phyloP scores from a whole-genome alignment of 1,140 invertebrate species.

The Pachypeltis micranthus region DNA sequence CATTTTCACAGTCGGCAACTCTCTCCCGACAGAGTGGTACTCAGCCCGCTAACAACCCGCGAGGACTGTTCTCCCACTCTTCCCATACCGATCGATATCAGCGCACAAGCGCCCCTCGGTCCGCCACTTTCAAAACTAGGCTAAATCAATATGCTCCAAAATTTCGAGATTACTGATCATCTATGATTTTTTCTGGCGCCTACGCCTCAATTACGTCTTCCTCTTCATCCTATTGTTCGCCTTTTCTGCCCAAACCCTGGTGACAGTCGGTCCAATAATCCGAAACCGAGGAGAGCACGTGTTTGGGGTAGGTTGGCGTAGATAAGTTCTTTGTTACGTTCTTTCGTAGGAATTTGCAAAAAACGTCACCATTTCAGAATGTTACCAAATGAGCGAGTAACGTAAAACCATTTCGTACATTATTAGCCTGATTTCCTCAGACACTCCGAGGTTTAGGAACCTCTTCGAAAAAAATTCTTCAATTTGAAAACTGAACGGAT shows the following conservation, averaged over 20 bases:
- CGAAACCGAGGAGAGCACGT: neutral
- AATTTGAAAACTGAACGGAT: too few species aligned
- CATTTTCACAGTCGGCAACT: slow-evolving; percentile 13
- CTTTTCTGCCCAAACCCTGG: neutral
- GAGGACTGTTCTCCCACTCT: neutral
- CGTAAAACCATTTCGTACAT: too few species aligned
- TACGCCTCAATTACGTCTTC: neutral
- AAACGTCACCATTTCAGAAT: too few species aligned
- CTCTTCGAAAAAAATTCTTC: too few species aligned
- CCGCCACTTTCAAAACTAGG: slow-evolving; percentile 18
- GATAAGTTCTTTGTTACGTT: too few species aligned
- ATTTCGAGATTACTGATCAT: too few species aligned
- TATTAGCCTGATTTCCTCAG: too few species aligned
- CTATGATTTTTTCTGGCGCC: neutral
- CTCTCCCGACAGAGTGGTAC: neutral
- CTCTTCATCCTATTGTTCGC: neutral
- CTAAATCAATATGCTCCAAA: slow-evolving; percentile 17
- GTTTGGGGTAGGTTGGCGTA: neutral
- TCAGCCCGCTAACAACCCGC: neutral
- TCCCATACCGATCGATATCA: slow-evolving; percentile 21
- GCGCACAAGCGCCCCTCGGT: slow-evolving; percentile 21
- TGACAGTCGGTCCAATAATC: neutral
- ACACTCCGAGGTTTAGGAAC: too few species aligned
- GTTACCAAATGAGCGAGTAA: too few species aligned
- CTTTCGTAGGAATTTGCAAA: too few species aligned